These are phyloP conservation scores for Lycocerus yunnanus DNA, from an alignment of 2,888 invertebrate genomes.

Conservation along the genomic window DNA sequence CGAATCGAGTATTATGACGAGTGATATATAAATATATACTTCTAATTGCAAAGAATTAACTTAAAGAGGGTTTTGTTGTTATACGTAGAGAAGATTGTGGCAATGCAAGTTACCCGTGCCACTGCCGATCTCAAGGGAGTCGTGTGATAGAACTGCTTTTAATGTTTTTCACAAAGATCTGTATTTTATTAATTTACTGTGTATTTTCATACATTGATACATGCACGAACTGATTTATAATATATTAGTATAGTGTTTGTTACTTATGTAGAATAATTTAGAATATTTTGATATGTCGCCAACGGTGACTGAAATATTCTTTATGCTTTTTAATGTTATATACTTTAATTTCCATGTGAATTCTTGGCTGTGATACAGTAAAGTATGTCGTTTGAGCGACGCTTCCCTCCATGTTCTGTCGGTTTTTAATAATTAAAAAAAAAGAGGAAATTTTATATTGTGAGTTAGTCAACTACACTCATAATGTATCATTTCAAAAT, in stretches of 20 bases:
- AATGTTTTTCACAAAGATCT: constrained; percentile 55
- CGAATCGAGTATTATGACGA: constrained; percentile 48
- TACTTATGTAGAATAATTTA: constrained; percentile 45
- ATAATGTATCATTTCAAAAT: constrained; percentile 2
- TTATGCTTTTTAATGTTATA: constrained; percentile 47
- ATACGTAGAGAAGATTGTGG: constrained; percentile 41
- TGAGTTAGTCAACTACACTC: background rate
- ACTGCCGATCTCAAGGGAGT: constrained; percentile 53
- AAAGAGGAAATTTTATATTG: constrained; percentile 10
- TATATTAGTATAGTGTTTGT: constrained; percentile 43
- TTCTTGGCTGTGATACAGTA: constrained; percentile 59
- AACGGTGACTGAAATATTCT: constrained; percentile 36
- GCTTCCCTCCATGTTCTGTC: constrained; percentile 52
- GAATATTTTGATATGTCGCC: constrained; percentile 36
- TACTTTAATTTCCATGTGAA: constrained; percentile 54
- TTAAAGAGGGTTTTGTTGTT: constrained; percentile 34
- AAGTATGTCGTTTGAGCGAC: constrained; percentile 54
- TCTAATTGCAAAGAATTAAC: constrained; percentile 49
- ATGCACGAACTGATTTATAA: constrained; percentile 47
- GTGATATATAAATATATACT: constrained; percentile 41
- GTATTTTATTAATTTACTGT: constrained; percentile 50
- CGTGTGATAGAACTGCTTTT: constrained; percentile 57
- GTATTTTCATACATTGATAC: constrained; percentile 43
- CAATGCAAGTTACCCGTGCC: constrained; percentile 17
- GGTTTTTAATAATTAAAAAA: constrained; percentile 8